A percentile compares a stretch with the other conserved stretches of the same genome.
Evolutionary conservation across 1,140 invertebrate species (phyloP).

Genomic region (Sminthurinus signatus): DNA sequence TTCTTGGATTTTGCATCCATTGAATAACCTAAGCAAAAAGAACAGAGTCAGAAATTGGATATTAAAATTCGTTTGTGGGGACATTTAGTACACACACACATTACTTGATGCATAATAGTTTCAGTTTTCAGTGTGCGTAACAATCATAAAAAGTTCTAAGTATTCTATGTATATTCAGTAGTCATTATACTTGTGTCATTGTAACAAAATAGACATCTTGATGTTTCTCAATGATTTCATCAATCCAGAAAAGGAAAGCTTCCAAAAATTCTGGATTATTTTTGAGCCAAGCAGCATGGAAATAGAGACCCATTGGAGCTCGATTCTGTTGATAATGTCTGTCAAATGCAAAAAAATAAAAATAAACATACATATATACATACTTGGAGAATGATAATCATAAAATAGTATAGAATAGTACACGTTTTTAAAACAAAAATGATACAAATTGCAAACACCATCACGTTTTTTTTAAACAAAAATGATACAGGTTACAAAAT

Average conservation of each 20-base stretch:
- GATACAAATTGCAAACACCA: no score
- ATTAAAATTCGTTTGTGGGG: not conserved
- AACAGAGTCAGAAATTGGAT: not conserved
- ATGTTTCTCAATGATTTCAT: constrained; percentile 77
- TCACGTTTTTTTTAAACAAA: no score
- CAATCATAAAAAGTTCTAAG: no score
- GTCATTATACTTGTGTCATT: constrained; percentile 79
- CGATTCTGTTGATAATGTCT: constrained; percentile 86
- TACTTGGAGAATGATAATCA: no score
- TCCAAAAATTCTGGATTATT: constrained; percentile 90
- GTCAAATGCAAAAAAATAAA: not conserved
- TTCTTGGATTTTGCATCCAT: constrained; percentile 90
- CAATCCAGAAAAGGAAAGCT: constrained; percentile 89
- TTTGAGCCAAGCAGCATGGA: constrained; percentile 93
- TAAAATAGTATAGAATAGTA: no score
- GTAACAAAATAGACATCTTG: constrained; percentile 95
- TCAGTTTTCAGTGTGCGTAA: no score
- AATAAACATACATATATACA: no score
- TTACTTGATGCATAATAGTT: no score
- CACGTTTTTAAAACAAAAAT: no score
- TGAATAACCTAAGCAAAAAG: constrained; percentile 76
- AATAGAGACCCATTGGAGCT: constrained; percentile 86
- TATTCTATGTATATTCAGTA: no score
- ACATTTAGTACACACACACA: no score
- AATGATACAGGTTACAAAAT: no score